A percentile compares a stretch with the other conserved stretches of the same genome.
These are phyloP conservation scores for Austrofundulus limnaeus DNA, from an alignment of 2,113 vertebrate species.

Conservation along the genomic window DNA sequence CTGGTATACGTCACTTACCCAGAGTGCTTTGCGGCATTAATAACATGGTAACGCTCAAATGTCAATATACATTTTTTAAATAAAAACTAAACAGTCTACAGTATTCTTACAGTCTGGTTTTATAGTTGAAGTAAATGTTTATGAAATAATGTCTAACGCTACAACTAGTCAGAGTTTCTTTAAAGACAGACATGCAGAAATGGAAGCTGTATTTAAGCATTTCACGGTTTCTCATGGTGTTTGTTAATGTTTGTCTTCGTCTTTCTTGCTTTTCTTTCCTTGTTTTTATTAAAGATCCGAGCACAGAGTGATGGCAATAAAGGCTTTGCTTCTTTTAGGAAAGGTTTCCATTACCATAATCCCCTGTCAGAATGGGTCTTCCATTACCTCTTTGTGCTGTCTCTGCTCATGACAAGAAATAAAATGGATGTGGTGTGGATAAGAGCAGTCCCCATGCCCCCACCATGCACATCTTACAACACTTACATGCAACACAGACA, in stretches of 20 bases:
- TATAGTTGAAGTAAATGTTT: too few species aligned
- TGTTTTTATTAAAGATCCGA: constrained; percentile 9
- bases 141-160: too few species aligned
- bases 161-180: too few species aligned
- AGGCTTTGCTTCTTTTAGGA: constrained; percentile 46
- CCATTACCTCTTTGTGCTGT: constrained; percentile 62
- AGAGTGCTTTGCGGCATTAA: too few species aligned
- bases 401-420: constrained; percentile 63
- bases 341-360: constrained; percentile 68
- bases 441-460: constrained; percentile 45
- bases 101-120: too few species aligned
- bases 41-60: too few species aligned
- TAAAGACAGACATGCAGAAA: constrained; percentile 12
- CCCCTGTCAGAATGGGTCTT: constrained; percentile 46
- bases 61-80: too few species aligned
- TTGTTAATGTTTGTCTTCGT: constrained; percentile 30
- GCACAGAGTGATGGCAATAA: constrained; percentile 2
- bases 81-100: too few species aligned
- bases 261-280: constrained; percentile 18
- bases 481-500: constrained; percentile 33
- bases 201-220: constrained; percentile 18
- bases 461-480: constrained; percentile 32
- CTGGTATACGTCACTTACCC: too few species aligned
- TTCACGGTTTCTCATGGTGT: constrained; percentile 32
- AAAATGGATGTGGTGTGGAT: constrained; percentile 60